Base-by-base conservation (phyloP, 2,797 vertebrate genomes). In the Crocidura indochinensis region DNA sequence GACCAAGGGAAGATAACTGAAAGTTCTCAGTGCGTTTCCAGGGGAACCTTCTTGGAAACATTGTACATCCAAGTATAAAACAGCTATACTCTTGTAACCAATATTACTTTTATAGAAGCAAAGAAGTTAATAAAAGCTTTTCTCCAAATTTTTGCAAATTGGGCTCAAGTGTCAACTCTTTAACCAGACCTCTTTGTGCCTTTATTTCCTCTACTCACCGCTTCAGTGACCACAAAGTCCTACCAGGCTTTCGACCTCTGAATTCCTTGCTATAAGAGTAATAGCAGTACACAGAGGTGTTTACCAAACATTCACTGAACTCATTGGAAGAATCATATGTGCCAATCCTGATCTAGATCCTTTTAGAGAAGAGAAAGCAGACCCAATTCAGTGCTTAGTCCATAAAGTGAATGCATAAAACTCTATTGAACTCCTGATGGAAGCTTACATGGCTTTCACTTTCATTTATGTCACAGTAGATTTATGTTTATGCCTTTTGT, bases 301-400 rank as follows among this genome's bases (percentile, higher is more conserved):
- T 86, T 53, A 10, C 12, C 8, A 67, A 73, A 29, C 49, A 75
- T 62, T 83, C 84, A 76, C 78, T 68, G 27, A 84, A 74, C 20
- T 65, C 77, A 53, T 15, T 15, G 12, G 62, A 87, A 31, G 82
- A 15, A 31, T 8, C 2, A 56, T 8, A 22, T 22, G 6, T 62
- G 38, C n/a, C 83, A 65, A 6, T 4, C 8, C 29, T 46, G 3
- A 64, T 31, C 31, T 29, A 38, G 79, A 31, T 26, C 44, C 26
- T 65, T 65, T 65, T 65, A 26, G 47, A 87, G 19, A 38, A 84
- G 31, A 87, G 71, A 89, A 14, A 11, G 8, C 1, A 60, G 20
- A 46, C 38, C 44, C 29, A 47, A 2, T 27, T 87, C 44, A 44
- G 11, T 49, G 27, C 38, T 81, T 53, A 49, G n/a, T 44, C 24